Evolutionary conservation across 2,797 vertebrate genomes (phyloP).

Genomic region (Mus minutoides): DNA sequence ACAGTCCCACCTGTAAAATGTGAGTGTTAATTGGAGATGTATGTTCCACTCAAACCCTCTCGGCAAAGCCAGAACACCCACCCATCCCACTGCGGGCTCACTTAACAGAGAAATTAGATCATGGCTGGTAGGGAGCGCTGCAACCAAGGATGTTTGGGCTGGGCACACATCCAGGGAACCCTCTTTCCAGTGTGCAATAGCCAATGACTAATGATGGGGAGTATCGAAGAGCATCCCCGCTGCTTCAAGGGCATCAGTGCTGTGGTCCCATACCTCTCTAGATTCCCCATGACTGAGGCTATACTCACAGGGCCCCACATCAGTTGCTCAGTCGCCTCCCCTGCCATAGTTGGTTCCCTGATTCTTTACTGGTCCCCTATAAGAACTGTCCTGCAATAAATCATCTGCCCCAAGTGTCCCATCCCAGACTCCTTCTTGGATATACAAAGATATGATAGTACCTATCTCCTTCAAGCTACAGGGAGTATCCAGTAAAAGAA

Average conservation of each 20-base stretch:
- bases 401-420: not conserved
- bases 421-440: not conserved
- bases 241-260: not conserved
- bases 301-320: not conserved
- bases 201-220: not conserved
- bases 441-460: not conserved
- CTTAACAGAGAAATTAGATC: not conserved
- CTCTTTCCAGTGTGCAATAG: not conserved
- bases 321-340: not conserved
- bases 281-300: not conserved
- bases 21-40: not conserved
- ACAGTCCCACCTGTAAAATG: not conserved
- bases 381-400: not conserved
- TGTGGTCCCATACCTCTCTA: not conserved
- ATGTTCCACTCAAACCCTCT: not conserved
- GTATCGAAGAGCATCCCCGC: not conserved
- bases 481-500: not conserved
- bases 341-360: not conserved
- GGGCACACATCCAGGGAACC: not conserved
- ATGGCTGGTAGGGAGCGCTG: not conserved
- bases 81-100: not conserved
- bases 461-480: not conserved
- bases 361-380: not conserved
- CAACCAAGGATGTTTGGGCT: not conserved
- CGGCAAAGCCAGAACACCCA: not conserved